These are phyloP conservation scores for Catharus ustulatus DNA, from an alignment of 2,797 vertebrate species.

Conservation along the genomic window DNA sequence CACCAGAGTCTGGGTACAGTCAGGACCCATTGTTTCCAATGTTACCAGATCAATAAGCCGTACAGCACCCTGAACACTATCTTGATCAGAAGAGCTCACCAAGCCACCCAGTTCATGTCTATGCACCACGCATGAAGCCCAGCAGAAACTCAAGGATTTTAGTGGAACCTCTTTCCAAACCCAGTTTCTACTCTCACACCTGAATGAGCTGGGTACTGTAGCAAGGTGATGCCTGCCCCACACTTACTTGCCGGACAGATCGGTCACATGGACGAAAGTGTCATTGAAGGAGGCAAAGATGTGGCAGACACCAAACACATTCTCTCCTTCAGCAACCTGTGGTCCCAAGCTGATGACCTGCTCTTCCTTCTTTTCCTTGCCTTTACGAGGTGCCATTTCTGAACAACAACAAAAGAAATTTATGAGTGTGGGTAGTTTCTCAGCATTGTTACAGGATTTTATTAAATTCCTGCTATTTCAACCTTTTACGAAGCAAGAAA, in stretches of 20 bases:
- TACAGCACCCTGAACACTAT: neutral
- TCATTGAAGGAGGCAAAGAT: constrained; percentile 99
- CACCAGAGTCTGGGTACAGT: neutral
- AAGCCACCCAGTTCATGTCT: accelerated
- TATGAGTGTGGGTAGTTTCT: neutral
- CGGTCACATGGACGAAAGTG: constrained; percentile 95
- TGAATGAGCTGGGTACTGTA: neutral
- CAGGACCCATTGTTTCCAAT: neutral
- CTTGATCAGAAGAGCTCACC: neutral
- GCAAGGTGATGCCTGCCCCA: accelerated
- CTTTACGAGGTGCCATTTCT: constrained; percentile 97
- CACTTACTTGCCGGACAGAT: constrained; percentile 97
- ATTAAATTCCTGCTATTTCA: neutral
- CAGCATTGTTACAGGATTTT: neutral
- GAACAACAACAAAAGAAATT: neutral
- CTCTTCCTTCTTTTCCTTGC: constrained; percentile 99
- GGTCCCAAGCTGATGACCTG: constrained; percentile 97
- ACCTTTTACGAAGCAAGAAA: neutral
- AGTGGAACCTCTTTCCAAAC: neutral
- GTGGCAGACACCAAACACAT: constrained; percentile 95
- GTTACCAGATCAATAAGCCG: neutral
- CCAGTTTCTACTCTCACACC: neutral
- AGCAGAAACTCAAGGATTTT: neutral
- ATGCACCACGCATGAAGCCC: neutral
- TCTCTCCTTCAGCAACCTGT: constrained; percentile 96